Conservation (phyloP, 2,797 vertebrate species). For the Enteromius afrohamiltoni region DNA sequence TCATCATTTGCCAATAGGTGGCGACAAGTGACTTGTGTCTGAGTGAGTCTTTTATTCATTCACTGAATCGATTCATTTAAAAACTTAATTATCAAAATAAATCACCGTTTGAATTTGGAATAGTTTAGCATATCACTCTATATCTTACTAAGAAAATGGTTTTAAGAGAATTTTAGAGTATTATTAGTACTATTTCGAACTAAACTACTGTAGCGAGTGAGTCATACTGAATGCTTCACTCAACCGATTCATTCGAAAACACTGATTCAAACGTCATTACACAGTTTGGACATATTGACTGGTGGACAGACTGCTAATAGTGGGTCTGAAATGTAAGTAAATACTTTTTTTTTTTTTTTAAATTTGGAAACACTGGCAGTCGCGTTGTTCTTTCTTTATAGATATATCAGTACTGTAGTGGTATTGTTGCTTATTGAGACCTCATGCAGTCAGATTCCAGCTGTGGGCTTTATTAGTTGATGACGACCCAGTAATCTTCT, state of each 20-base stretch:
- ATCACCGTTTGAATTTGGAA: not conserved
- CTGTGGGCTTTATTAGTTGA: constrained; percentile 1
- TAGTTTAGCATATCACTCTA: not conserved
- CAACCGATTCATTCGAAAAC: not conserved
- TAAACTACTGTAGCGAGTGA: not conserved
- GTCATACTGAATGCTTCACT: not conserved
- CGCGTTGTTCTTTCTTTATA: not conserved
- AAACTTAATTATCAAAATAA: not conserved
- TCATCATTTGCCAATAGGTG: not conserved
- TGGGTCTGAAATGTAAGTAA: not conserved
- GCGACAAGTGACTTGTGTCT: not conserved
- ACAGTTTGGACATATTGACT: not conserved
- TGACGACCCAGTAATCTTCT: not conserved
- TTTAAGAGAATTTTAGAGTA: not conserved
- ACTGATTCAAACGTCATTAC: not conserved
- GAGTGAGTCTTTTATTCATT: not conserved
- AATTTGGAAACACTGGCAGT: not conserved
- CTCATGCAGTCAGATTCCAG: not conserved
- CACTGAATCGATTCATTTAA: not conserved
- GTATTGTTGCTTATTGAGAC: not conserved
- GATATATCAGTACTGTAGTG: not conserved
- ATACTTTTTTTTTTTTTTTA: not conserved
- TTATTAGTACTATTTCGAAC: not conserved
- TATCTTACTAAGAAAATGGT: not conserved
- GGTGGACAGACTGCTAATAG: not conserved